Evolutionary conservation across 2,797 vertebrate species (phyloP).

Genomic region (Leucoraja ocellata): DNA sequence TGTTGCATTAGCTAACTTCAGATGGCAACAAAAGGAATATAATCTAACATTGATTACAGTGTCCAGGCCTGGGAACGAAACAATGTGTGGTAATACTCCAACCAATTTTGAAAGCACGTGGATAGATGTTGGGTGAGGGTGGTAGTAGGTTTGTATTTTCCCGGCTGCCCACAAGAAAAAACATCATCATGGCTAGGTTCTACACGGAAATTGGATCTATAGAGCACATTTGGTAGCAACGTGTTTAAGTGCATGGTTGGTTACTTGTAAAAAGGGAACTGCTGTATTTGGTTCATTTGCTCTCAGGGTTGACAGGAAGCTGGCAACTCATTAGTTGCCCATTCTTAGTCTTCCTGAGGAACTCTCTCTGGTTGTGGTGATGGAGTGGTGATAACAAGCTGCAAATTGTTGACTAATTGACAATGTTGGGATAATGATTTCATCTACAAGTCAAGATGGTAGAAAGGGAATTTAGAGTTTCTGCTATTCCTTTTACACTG

Average conservation of each 20-base stretch:
- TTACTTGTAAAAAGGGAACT: background rate
- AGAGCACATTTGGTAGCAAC: background rate
- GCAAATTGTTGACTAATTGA: background rate
- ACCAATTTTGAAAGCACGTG: background rate
- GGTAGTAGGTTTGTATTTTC: background rate
- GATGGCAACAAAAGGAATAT: background rate
- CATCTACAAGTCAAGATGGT: background rate
- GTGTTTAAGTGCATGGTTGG: background rate
- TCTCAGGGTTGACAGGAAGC: background rate
- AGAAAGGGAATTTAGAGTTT: background rate
- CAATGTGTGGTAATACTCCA: background rate
- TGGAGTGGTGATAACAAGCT: background rate
- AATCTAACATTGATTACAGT: background rate
- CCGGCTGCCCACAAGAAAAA: background rate
- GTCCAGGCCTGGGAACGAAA: background rate
- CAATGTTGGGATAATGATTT: background rate
- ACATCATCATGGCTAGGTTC: background rate
- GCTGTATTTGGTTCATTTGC: background rate
- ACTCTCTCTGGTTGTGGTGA: background rate
- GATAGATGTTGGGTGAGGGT: background rate
- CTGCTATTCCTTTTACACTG: background rate
- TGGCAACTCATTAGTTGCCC: background rate
- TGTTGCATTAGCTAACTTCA: background rate
- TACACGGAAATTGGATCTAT: background rate
- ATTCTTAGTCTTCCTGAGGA: background rate